Base-by-base conservation (phyloP, 2,797 vertebrate species). In the Cossypha polioptera region DNA sequence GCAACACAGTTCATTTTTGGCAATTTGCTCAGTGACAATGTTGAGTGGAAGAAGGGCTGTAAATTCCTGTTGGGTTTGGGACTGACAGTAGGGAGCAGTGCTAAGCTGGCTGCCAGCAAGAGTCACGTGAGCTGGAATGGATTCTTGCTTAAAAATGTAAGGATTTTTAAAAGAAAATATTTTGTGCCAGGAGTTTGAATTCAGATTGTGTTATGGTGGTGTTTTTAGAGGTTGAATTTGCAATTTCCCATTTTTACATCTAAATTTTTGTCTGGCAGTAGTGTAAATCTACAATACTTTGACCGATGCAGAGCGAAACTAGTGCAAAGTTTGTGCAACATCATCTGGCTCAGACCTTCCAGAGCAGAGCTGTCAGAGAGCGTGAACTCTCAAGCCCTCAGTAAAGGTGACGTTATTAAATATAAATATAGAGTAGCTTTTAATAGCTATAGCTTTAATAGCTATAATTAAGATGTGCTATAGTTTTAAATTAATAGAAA, bases 71-170 rank as follows among this genome's bases (percentile, higher is more conserved):
- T 90, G 90, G 85, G 47, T 92, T 94, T 89, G 78, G 79, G 94
- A 66, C 95, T 96, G 94, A 95, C 95, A 91, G 94, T 88, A 96
- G 94, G 92, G 94, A 97, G 95, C 96, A 97, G 94, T 96, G 29
- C 95, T 94, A 80, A 93, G 94, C 91, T 86, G 86, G 81, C 95
- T 93, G 94, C 92, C 96, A 95, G 82, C 15, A 12, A 12, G 38
- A 48, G 68, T 88, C 87, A 81, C 80, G 3, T 81, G 91, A 58
- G 25, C 92, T 90, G 91, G 47, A 91, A 69, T 18, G 79, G 57
- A 81, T 91, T 83, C 3, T 3, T 65, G 48, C 73, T 81, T 84
- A 47, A 90, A 96, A 94, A 78, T 25, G 2, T 55, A 92, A 86
- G 85, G 73, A 69, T 78, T 94, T 90, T 84, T 13, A 25, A 73